phyloP scores from a whole-genome alignment of 1,140 invertebrate genomes.

The Cotesia typhae region DNA sequence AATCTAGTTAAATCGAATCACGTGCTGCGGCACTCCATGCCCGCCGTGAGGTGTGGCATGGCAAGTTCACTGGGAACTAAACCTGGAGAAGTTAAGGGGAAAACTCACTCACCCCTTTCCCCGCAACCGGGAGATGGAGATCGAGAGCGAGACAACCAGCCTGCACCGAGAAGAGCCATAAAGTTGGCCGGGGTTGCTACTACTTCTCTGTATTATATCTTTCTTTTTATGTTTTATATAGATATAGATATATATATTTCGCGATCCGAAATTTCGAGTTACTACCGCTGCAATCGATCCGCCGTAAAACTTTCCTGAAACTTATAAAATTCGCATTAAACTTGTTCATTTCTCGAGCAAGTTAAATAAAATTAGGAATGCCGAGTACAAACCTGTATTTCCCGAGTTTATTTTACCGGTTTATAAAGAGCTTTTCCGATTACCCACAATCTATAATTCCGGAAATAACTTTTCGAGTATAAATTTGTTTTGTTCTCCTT shows the following conservation, averaged over 20 bases:
- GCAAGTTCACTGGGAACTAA: neutral
- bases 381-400: too few species aligned
- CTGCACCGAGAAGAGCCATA: slow-evolving; percentile 18
- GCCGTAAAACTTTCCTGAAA: too few species aligned
- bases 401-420: too few species aligned
- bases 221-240: too few species aligned
- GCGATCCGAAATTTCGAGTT: slow-evolving; percentile 35
- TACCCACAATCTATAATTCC: too few species aligned
- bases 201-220: neutral
- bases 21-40: slow-evolving; percentile 33
- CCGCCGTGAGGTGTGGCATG: slow-evolving; percentile 35
- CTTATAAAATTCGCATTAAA: too few species aligned
- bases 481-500: too few species aligned
- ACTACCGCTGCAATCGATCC: slow-evolving; percentile 10
- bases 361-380: slow-evolving; percentile 7
- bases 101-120: neutral
- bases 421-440: too few species aligned
- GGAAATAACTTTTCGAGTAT: too few species aligned
- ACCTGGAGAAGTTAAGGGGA: neutral
- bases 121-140: too few species aligned
- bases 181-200: slow-evolving; percentile 30
- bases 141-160: too few species aligned
- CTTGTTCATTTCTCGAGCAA: too few species aligned
- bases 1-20: slow-evolving; percentile 39
- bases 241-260: slow-evolving; percentile 12